Evolutionary conservation across 2,113 vertebrate genomes (phyloP), one percentile per base, ranked within the genome.

Genomic region (Silurus meridionalis): DNA sequence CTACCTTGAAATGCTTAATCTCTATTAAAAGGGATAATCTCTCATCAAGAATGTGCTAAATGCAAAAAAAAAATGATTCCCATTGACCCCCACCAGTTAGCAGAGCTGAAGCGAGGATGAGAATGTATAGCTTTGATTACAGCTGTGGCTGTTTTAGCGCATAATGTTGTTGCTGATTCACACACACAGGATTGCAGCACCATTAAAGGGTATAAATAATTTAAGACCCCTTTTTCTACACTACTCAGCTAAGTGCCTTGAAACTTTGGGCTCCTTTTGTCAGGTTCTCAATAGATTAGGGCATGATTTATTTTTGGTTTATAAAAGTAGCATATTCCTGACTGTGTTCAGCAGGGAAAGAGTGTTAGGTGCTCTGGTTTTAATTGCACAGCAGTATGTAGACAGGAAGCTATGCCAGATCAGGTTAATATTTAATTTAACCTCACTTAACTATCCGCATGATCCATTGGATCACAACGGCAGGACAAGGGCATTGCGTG

Each of bases 171-270:
- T 96, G 96, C 96, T 91, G 96, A 96, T 96, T 96, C 96, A 90
- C 85, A 93, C 95, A 95, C 94, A 95, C 95, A 96, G 94, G 96
- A 96, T 95, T 95, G 95, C 95, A 94, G 95, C 95, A 94, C 97
- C 97, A 99, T 99, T 99, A 99, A 96, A 95, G 95, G 94, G 92
- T 96, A 99, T 99, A 97, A 99, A 99, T 99, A 99, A 99, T 99
- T 97, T 97, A 99, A 94, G 94, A 94, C 93, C 80, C 93, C 37
- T 37, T 95, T 96, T 90, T 89, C 96, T 95, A 95, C 95, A 95
- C 95, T 96, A 96, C 96, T 97, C 97, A 96, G 97, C 97, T 99
- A 99, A 97, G 96, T 98, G 97, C 96, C 96, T 96, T 95, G 95
- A 97, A 98, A 97, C 96, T 96, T 97, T 97, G 96, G 96, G 96